A percentile compares a stretch with the other conserved stretches of the same genome.
These are phyloP conservation scores for Littorina saxatilis DNA, from an alignment of 1,140 invertebrate genomes.

Conservation along the genomic window DNA sequence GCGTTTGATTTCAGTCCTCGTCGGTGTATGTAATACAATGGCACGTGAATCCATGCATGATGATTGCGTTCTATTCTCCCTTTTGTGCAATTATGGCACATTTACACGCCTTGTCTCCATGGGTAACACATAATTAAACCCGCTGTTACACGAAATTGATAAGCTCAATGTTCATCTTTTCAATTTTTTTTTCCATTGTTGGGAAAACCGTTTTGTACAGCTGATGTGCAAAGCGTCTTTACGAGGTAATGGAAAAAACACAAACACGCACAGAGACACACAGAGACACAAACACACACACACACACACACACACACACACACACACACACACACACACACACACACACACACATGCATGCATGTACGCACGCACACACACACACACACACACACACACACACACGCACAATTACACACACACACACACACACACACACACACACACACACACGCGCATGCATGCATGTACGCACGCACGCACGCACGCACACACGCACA, in stretches of 20 bases:
- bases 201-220: no score
- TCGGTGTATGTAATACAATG: no score
- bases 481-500: conserved; percentile 20
- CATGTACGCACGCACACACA: not conserved
- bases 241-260: not conserved
- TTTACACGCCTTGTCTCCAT: no score
- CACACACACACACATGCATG: not conserved
- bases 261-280: not conserved
- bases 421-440: conserved; percentile 8
- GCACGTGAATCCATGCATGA: no score
- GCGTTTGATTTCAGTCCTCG: no score
- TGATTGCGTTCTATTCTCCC: no score
- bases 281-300: not conserved
- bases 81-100: no score
- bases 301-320: not conserved
- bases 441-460: not conserved
- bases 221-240: no score
- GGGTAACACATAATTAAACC: no score
- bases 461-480: not conserved
- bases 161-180: no score
- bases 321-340: not conserved
- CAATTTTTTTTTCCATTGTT: no score
- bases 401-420: not conserved
- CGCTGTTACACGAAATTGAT: no score
- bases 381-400: not conserved